phyloP scores from a whole-genome alignment of 2,113 vertebrate genomes.

The Perca fluviatilis region DNA sequence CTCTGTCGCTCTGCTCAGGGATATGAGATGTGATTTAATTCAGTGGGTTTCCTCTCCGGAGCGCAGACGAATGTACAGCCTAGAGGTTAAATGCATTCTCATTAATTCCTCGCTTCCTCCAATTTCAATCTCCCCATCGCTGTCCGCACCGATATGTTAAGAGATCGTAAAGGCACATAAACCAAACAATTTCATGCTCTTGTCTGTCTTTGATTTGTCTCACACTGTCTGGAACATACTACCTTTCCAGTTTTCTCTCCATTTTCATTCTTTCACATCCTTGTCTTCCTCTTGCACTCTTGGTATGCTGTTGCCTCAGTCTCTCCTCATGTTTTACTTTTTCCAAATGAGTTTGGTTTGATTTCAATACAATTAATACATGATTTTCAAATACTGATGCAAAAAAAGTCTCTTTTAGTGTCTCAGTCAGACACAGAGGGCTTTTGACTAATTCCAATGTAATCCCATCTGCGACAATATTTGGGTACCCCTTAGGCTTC shows the following conservation, averaged over 20 bases:
- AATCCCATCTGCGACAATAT: no score
- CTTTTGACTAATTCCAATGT: no score
- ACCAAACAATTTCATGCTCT: not conserved
- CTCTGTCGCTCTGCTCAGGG: conserved; percentile 8
- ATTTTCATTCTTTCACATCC: no score
- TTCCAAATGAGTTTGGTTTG: not conserved
- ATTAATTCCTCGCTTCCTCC: conserved; percentile 44
- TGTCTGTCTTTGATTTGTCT: conserved; percentile 23
- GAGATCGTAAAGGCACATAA: conserved; percentile 12
- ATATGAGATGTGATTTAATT: conserved; percentile 66
- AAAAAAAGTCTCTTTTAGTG: no score
- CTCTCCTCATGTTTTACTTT: not conserved
- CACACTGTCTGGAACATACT: not conserved
- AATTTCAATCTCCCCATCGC: conserved; percentile 25
- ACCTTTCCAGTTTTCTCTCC: not conserved
- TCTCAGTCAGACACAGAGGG: no score
- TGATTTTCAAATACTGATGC: not conserved
- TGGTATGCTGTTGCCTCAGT: not conserved
- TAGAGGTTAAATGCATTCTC: conserved; percentile 54
- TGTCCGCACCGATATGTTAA: not conserved
- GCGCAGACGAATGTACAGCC: not conserved
- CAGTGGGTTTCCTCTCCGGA: conserved; percentile 33
- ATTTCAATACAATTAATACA: not conserved
- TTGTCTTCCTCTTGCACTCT: not conserved
- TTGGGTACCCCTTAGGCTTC: no score